Conservation (phyloP, 2,113 vertebrate species). For the Daphoenositta chrysoptera region DNA sequence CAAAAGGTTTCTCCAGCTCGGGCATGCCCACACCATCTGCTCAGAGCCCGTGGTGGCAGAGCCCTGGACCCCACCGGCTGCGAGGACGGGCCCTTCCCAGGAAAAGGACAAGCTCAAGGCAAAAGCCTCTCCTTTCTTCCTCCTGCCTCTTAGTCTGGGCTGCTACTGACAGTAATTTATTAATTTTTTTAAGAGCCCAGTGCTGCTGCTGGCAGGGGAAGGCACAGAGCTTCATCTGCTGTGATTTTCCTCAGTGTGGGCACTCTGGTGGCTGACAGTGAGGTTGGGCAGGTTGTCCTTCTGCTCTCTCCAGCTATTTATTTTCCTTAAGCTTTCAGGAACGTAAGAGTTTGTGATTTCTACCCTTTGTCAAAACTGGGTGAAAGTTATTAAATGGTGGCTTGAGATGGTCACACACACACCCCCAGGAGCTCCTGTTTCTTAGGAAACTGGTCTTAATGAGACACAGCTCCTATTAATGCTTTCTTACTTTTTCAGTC, state of each 20-base stretch:
- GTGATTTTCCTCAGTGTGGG: rapidly evolving
- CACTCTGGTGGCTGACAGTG: not conserved
- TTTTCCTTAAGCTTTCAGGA: not conserved
- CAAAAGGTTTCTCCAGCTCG: conserved; percentile 16
- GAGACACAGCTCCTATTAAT: not conserved
- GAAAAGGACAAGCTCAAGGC: not conserved
- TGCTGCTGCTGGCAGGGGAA: not conserved
- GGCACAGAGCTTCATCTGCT: not conserved
- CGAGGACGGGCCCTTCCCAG: rapidly evolving
- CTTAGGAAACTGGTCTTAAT: not conserved
- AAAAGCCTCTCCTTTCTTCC: not conserved
- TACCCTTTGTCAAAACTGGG: not conserved
- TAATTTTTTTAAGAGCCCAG: not conserved
- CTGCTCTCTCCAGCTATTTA: not conserved
- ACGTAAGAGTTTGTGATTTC: rapidly evolving
- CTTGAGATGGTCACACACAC: not conserved
- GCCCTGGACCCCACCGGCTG: not conserved
- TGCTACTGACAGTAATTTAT: not conserved
- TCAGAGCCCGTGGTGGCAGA: not conserved
- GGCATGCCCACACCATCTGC: conserved; percentile 25
- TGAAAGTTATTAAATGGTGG: not conserved
- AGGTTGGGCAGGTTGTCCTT: not conserved
- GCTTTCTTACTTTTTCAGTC: not conserved
- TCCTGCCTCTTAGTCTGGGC: not conserved
- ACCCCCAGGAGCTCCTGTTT: not conserved